phyloP scores from a whole-genome alignment of 2,888 invertebrate species.

The Drosophila robusta region DNA sequence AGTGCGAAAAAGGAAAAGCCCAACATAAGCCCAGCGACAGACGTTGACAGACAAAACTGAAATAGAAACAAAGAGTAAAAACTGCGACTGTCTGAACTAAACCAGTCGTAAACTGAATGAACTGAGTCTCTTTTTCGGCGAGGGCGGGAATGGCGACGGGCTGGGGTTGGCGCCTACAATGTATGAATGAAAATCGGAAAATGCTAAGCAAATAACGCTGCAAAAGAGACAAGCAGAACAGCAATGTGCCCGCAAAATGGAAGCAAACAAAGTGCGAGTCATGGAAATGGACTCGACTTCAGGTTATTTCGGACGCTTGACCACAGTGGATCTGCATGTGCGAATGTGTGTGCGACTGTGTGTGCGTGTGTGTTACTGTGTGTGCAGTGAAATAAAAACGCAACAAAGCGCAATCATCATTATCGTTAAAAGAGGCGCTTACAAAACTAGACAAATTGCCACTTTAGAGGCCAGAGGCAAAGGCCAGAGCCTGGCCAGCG shows the following conservation, averaged over 20 bases:
- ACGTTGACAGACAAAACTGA: slow-evolving; percentile 38
- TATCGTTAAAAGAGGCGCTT: slow-evolving; percentile 81
- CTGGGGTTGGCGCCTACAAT: background rate
- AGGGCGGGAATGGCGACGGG: background rate
- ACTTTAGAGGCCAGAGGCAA: slow-evolving; percentile 71
- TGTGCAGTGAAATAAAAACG: slow-evolving; percentile 75
- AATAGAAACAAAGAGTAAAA: slow-evolving; percentile 28
- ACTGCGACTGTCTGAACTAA: slow-evolving; percentile 45
- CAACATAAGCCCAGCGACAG: slow-evolving; percentile 32
- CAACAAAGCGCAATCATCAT: slow-evolving; percentile 81
- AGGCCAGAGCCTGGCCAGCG: slow-evolving; percentile 46
- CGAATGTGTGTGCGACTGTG: slow-evolving; percentile 21
- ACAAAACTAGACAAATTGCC: slow-evolving; percentile 82
- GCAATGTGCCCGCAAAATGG: slow-evolving; percentile 34
- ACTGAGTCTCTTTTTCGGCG: slow-evolving; percentile 13
- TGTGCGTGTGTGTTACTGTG: slow-evolving; percentile 31
- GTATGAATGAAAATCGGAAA: slow-evolving; percentile 71
- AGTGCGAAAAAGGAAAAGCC: slow-evolving; percentile 54
- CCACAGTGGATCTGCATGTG: slow-evolving; percentile 41
- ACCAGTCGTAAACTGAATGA: slow-evolving; percentile 48
- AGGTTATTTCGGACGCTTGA: slow-evolving; percentile 47
- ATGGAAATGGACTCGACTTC: slow-evolving; percentile 29
- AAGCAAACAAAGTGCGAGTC: slow-evolving; percentile 37
- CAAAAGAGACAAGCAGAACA: slow-evolving; percentile 24
- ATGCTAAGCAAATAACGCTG: slow-evolving; percentile 64